Base-by-base conservation (phyloP, 1,140 invertebrate species). In the Diuraphis noxia region DNA sequence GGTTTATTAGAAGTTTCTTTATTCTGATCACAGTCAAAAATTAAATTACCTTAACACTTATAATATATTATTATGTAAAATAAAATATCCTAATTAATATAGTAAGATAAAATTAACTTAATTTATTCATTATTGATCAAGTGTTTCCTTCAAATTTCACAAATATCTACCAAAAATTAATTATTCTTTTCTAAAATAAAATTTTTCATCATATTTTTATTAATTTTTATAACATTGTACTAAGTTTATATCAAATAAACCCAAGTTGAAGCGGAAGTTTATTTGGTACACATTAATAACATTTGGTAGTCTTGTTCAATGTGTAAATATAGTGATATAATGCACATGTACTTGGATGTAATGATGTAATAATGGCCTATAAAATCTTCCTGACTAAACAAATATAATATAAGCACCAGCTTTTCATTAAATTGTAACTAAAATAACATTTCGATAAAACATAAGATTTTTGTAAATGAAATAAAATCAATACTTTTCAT, bases 241-340 rank as follows among this genome's bases (percentile, higher is more conserved):
- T n/a, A 41, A 82, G 38, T 43, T 21, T 85, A 34, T 21, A 85
- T 1, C 30, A 85, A 43, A 43, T 72, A 81, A 40, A 81, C 79
- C 38, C 41, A 43, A 85, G 30, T 23, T 41, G 9, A 46, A 85
- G n/a, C 40, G 82, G 82, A 43, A 85, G 82, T 43, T 85, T 85
- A 85, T 85, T 85, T n/a, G 5, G 82, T 85, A 85, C 40, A 85
- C 40, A 85, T 85, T 85, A 85, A 85, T 85, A 85, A 43, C 82
- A 85, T 85, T 85, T n/a, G 30, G n/a, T 34, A 43, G 82, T 85
- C 13, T 85, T n/a, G 82, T 85, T 46, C 13, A 34, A 85, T 46
- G 40, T 85, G 82, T 85, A 84, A 84, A 84, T 84, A 84, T 30
- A 30, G 40, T 40, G 40, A 84, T 41, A 84, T n/a, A 84, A 85